Evolutionary conservation across 2,797 vertebrate species (phyloP), one percentile per base, ranked within the genome.

Genomic region (Scarus forsteni): DNA sequence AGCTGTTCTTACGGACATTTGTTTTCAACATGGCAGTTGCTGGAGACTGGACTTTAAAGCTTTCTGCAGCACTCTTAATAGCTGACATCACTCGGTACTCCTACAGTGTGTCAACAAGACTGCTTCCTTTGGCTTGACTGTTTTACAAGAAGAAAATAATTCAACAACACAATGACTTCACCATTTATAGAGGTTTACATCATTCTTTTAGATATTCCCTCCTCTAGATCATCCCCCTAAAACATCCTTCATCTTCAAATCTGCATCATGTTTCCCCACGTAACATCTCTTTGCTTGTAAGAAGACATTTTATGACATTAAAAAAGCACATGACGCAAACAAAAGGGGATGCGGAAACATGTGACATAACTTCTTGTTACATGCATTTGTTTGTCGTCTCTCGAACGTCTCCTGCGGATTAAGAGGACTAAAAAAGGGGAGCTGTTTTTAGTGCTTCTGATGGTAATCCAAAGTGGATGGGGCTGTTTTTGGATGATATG

Each of bases 381-480:
- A 61, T 64, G 55, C 55, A 46, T 72, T 67, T 15, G 19, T 63
- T 58, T 64, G 46, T 56, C 56, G 50, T 34, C 7, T 67, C 39
- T 54, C 51, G 15, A 77, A 76, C 4, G 34, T 36, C 46, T 60
- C 44, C 1, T 49, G 48, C 55, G 70, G 87, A 71, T 89, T 85
- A 79, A 7, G 51, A 68, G 71, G 42, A 73, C 66, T 83, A 57
- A 82, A 81, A 38, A 16, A 10, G 40, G 59, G 7, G 3, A 35
- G 48, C 54, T 40, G 56, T 67, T 18, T 83, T 85, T 79, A 60
- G 69, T 45, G 64, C 70, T 44, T 60, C 19, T 6, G 34, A 19
- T 55, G 5, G 9, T 80, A 85, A 88, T 81, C 57, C 75, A 52
- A 51, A 64, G 58, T 65, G 65, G 49, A 70, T 52, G 43, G 27